Evolutionary conservation across 2,797 vertebrate genomes (phyloP), one percentile per base, ranked within the genome.

Genomic region (Apodemus agrarius): DNA sequence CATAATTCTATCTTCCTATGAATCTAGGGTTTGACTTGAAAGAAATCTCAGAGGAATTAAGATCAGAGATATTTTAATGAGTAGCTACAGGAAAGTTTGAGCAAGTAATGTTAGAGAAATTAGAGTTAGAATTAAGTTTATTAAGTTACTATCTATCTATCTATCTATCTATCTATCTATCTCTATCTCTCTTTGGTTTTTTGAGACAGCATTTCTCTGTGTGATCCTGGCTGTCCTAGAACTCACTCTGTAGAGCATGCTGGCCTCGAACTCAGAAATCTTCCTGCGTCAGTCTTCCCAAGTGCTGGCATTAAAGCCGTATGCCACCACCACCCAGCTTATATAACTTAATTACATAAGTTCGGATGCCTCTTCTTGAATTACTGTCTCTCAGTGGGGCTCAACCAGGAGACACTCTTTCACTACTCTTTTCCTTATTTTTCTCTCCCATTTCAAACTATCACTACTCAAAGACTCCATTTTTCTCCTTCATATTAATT

Each of bases 51-150:
- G 21, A 90, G 78, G 43, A 93, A 40, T 93, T 89, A 34, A 93
- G 37, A 96, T 79, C 78, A 94, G 76, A 88, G 40, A 7, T 93
- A 82, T 91, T 92, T 91, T 91, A 93, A 96, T 83, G 54, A 95
- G 40, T 34, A 89, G 75, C 74, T 79, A 90, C 6, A 89, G 31
- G 21, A 79, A 94, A 90, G 49, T 93, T 76, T 72, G 37, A 26
- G n/a, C 75, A 95, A 97, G 63, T 82, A 87, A 83, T 86, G 91
- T 78, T 82, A 81, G 40, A 83, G 83, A 86, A 96, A 92, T 74
- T 37, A 65, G 31, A 89, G 29, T 52, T 8, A 91, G 43, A 96
- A 84, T 78, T 89, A 91, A 95, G 57, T 69, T 93, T 40, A 46
- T 40, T n/a, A n/a, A n/a, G 2, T 91, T 49, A 49, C 46, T n/a